Evolutionary conservation across 1,140 invertebrate genomes (phyloP), one percentile per base, ranked within the genome.

Genomic region (Heliconius himera): DNA sequence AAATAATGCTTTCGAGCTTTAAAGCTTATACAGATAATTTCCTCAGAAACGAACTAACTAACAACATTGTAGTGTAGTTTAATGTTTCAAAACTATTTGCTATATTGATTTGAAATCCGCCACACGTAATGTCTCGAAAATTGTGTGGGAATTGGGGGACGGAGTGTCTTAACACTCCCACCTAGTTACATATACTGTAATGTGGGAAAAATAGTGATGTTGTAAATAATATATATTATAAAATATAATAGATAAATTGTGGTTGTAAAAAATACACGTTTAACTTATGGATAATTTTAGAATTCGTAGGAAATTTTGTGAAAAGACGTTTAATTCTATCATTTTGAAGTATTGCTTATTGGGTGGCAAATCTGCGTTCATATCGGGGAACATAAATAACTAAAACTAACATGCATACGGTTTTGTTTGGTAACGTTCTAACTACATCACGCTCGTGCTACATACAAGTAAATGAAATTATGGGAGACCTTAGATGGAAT

Each of bases 1-100:
- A 73, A 78, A 78, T 72, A 73, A 77, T 77, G 41, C 49, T 38
- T 77, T 73, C 20, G 77, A 78, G 77, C 71, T 78, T 51, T 66
- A 66, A 66, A 29, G 77, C 70, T 78, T 72, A 41, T 36, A 66
- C 29, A 73, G 77, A 78, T 66, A 26, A 66, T n/a, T 73, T 78
- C 56, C 71, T 46, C 29, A 60, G 77, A 73, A 78, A 60, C 36
- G 6, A 51, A 77, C 46, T 56, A 73, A 77, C 76, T 11, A 71
- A 72, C 70, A 20, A 72, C 70, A 56, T 71, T 38, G 75, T 77
- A 26, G 26, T 29, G 22, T 6, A 16, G 22, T 66, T 26, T 29
- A 66, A 26, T n/a, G 11, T 66, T 66, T 66, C 11, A 66, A 66
- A 66, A 3, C 22, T 66, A 66, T 66, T 66, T 29, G n/a, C 26